Evolutionary conservation across 2,888 invertebrate species (phyloP), one percentile per base, ranked within the genome.

Genomic region (Caenorhabditis sinica): DNA sequence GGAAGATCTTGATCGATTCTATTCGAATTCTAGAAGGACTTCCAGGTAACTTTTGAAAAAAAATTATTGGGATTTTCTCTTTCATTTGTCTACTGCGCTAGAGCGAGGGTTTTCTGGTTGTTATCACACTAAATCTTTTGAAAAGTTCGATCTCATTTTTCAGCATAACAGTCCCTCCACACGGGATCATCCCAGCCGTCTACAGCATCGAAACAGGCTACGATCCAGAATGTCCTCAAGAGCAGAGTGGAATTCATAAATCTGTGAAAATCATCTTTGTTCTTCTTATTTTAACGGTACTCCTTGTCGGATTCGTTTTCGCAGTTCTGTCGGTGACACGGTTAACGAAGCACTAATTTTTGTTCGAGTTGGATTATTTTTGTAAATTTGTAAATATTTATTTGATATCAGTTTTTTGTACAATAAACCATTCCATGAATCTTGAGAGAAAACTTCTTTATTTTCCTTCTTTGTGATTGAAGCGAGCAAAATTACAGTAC

Each of bases 241-340:
- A 72, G 17, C 25, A 25, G 5, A 76, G 56, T 20, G 65, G 58
- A 53, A 60, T 83, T 45, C 83, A 69, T n/a, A 77, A 77, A 69
- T 69, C 83, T 17, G 74, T 83, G 5, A 83, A 83, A 79, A 68
- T 83, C 20, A 56, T 63, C 3, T 83, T 83, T 25, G 63, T 74
- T 4, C 63, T 83, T n/a, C 45, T 79, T 0, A 53, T 83, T 69
- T 56, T 83, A 11, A 63, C 77, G n/a, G 60, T 79, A 51, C 61
- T 83, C 9, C 58, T 83, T 13, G 74, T 83, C 28, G 77, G 75
- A 40, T 83, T 83, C 49, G 69, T 79, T 4, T 83, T 83, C 28
- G 83, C 83, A 1, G 53, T 66, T 20, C 65, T 83, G 1, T 83
- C 83, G 20, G 77, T 83, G 30, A 69, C 76, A 1, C 33, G 68